A percentile compares a stretch with the other conserved stretches of the same genome.
Evolutionary conservation across 2,797 vertebrate species (phyloP).

Genomic region (Pachyuromys duprasi): DNA sequence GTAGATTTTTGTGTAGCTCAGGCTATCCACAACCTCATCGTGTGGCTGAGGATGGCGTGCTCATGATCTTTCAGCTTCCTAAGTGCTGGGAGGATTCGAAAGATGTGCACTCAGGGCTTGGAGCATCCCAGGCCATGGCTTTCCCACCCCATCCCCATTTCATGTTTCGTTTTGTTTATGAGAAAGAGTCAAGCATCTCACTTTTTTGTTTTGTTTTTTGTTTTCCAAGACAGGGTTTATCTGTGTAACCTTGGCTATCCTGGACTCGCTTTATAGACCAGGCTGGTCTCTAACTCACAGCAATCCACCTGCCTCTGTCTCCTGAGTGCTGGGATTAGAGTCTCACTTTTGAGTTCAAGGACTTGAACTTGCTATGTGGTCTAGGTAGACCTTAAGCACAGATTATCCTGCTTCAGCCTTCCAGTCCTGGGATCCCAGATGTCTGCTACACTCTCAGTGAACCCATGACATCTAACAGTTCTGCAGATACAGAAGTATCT

Average conservation of each 20-base stretch:
- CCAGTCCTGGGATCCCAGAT: accelerated
- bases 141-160: background rate
- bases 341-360: background rate
- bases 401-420: background rate
- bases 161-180: background rate
- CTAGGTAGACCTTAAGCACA: background rate
- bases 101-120: too few species aligned
- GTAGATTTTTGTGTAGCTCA: background rate
- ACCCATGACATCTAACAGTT: background rate
- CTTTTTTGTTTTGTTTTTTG: too few species aligned
- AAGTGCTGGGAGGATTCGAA: background rate
- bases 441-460: background rate
- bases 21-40: background rate
- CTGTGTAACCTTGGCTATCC: too few species aligned
- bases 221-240: too few species aligned
- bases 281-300: too few species aligned
- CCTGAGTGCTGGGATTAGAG: too few species aligned
- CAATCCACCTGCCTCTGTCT: too few species aligned
- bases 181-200: background rate
- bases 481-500: background rate
- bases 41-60: background rate
- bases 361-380: background rate
- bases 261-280: too few species aligned
- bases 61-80: background rate
- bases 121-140: too few species aligned